phyloP scores from a whole-genome alignment of 2,888 invertebrate genomes.

The Pterostichus niger region DNA sequence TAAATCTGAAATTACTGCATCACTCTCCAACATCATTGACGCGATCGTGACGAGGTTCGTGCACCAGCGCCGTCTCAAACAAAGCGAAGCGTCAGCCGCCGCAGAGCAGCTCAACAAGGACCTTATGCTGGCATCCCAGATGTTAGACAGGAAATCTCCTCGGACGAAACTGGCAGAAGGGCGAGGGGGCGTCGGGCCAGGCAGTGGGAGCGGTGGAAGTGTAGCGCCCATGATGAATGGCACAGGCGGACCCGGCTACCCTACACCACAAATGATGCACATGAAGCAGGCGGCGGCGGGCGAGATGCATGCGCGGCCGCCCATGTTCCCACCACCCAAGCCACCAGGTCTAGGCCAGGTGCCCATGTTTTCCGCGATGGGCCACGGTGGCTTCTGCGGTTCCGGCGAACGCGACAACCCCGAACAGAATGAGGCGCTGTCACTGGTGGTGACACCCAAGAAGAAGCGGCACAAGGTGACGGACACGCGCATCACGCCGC shows the following conservation, averaged over 20 bases:
- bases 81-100: constrained; percentile 88
- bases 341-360: constrained; percentile 82
- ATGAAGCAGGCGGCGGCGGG: constrained; percentile 74
- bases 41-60: constrained; percentile 92
- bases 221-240: constrained; percentile 70
- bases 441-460: constrained; percentile 96
- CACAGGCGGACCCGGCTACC: constrained; percentile 73
- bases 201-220: constrained; percentile 76
- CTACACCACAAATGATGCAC: constrained; percentile 80
- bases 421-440: constrained; percentile 96
- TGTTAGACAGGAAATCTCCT: constrained; percentile 91
- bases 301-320: constrained; percentile 83
- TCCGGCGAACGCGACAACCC: constrained; percentile 82
- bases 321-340: constrained; percentile 92
- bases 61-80: constrained; percentile 89
- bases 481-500: constrained; percentile 93
- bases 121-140: constrained; percentile 88
- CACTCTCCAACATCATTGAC: constrained; percentile 91
- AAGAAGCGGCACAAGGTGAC: constrained; percentile 99
- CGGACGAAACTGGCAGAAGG: constrained; percentile 86
- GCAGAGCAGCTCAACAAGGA: constrained; percentile 93
- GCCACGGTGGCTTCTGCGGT: constrained; percentile 80
- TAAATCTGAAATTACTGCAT: constrained; percentile 93
- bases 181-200: constrained; percentile 77
- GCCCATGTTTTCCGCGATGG: constrained; percentile 83